These are phyloP conservation scores for Turdus rufiventris DNA, from an alignment of 2,113 vertebrate species.

Conservation along the genomic window DNA sequence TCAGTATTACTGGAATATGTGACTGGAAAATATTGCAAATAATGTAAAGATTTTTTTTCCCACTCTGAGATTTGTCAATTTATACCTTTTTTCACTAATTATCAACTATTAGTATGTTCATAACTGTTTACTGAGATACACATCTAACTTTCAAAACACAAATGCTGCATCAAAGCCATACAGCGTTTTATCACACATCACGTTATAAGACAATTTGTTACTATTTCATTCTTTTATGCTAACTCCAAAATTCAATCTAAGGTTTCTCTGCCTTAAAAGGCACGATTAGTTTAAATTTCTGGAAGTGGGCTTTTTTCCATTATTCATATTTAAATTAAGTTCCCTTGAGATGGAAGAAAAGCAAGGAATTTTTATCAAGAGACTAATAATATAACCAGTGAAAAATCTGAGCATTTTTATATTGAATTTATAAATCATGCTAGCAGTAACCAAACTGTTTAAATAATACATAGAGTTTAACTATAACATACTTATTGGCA, in stretches of 20 bases:
- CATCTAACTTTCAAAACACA: background rate
- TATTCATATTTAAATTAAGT: conserved; percentile 75
- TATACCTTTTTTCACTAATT: background rate
- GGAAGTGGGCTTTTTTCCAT: conserved; percentile 48
- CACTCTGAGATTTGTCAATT: background rate
- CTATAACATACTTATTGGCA: conserved; percentile 14
- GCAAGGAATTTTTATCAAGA: conserved; percentile 71
- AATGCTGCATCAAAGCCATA: background rate
- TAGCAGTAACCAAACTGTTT: conserved; percentile 52
- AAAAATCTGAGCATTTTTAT: conserved; percentile 64
- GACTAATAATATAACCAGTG: conserved; percentile 66
- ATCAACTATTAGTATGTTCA: background rate
- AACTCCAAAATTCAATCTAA: conserved; percentile 24
- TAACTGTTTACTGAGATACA: background rate
- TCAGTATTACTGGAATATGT: background rate
- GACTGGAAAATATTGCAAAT: background rate
- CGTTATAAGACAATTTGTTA: background rate
- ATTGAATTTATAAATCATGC: conserved; percentile 59
- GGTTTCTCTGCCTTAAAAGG: conserved; percentile 52
- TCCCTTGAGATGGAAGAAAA: conserved; percentile 73
- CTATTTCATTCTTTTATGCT: background rate
- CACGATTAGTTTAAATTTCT: conserved; percentile 57
- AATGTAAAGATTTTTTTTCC: background rate
- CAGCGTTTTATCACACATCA: background rate
- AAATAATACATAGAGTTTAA: conserved; percentile 46